These are phyloP conservation scores for Ichneumon xanthorius DNA, from an alignment of 2,888 invertebrate genomes.

Conservation along the genomic window DNA sequence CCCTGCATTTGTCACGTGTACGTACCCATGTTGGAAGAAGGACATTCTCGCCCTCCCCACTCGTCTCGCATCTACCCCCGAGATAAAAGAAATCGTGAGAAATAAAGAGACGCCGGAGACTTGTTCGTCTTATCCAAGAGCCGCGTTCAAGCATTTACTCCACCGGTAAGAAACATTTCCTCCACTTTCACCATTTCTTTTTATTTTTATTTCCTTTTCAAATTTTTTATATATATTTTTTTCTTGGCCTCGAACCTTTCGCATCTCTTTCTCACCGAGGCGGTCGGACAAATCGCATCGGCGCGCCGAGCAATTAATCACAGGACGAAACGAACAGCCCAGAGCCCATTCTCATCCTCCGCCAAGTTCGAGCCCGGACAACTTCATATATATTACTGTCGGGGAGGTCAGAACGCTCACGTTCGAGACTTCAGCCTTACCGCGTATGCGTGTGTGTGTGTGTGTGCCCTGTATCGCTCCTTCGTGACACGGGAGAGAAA, in stretches of 20 bases:
- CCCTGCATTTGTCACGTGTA: constrained; percentile 23
- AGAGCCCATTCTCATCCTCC: constrained; percentile 1
- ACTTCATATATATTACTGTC: constrained; percentile 39
- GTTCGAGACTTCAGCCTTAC: not conserved
- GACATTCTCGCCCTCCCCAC: constrained; percentile 42
- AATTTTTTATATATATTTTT: not conserved
- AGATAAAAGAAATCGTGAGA: constrained; percentile 45
- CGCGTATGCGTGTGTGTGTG: not conserved
- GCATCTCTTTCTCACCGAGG: not conserved
- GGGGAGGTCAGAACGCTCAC: constrained; percentile 20
- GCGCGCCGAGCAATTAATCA: constrained; percentile 47
- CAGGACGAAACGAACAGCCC: constrained; percentile 30
- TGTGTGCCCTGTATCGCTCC: not conserved
- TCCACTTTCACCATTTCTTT: not conserved
- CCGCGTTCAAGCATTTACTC: not conserved
- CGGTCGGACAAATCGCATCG: constrained; percentile 34
- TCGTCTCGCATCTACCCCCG: not conserved
- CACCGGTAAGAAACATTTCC: constrained; percentile 5
- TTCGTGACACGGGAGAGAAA: not conserved
- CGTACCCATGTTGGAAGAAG: constrained; percentile 6
- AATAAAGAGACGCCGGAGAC: constrained; percentile 36
- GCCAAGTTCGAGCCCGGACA: constrained; percentile 5
- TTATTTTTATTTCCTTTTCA: not conserved
- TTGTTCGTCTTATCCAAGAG: constrained; percentile 23
- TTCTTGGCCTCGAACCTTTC: constrained; percentile 3